Evolutionary conservation across 2,113 vertebrate genomes (phyloP).

Genomic region (Chrysemys picta): DNA sequence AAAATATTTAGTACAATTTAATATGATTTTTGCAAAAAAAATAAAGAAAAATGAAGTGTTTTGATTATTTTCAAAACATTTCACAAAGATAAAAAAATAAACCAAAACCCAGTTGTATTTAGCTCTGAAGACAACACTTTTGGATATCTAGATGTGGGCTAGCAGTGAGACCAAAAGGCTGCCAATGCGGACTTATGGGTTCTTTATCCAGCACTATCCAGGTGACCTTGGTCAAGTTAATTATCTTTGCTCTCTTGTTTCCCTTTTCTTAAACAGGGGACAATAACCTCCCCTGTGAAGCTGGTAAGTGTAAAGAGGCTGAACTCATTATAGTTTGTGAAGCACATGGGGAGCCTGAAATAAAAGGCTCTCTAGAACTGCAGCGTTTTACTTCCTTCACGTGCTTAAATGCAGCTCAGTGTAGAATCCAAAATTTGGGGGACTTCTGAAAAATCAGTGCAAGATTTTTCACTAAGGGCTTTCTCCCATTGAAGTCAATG

Average conservation of each 20-base stretch:
- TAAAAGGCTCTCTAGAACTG: background rate
- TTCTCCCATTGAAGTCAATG: rapidly evolving
- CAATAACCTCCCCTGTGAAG: rapidly evolving
- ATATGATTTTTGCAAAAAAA: background rate
- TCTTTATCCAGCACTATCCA: background rate
- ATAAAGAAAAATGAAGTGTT: rapidly evolving
- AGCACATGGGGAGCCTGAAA: background rate
- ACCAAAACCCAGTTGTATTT: rapidly evolving
- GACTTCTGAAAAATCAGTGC: rapidly evolving
- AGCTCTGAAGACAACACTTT: background rate
- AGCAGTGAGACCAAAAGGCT: background rate
- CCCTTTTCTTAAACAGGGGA: background rate
- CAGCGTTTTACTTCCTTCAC: background rate
- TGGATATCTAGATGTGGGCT: background rate
- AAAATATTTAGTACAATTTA: background rate
- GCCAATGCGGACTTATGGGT: background rate
- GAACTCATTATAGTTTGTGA: background rate
- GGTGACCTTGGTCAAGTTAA: background rate
- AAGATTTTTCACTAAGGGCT: background rate
- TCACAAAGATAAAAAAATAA: background rate
- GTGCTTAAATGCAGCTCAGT: background rate
- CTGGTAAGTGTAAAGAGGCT: background rate
- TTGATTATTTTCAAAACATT: background rate
- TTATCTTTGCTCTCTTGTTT: background rate
- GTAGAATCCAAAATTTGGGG: rapidly evolving